Conservation (phyloP, 2,113 vertebrate species). For the Passerina amoena region DNA sequence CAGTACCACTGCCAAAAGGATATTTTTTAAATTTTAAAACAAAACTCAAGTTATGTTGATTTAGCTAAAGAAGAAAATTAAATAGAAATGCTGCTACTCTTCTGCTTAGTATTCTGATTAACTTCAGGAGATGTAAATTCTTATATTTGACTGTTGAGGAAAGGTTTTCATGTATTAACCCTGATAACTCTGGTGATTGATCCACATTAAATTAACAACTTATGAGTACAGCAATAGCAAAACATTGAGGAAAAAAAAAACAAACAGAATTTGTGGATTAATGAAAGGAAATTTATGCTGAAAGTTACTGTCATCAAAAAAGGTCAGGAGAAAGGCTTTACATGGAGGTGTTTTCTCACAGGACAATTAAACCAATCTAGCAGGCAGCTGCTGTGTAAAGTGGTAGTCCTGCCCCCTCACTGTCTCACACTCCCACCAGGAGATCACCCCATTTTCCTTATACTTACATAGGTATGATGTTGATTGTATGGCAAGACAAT, state of each 20-base stretch:
- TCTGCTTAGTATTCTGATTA: not conserved
- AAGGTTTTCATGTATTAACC: not conserved
- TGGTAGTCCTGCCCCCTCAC: not conserved
- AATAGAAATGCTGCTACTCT: not conserved
- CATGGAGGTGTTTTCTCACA: not conserved
- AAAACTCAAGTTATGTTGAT: not conserved
- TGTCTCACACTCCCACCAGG: not conserved
- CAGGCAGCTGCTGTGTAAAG: not conserved
- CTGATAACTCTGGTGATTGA: not conserved
- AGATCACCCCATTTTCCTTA: not conserved
- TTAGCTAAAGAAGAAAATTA: not conserved
- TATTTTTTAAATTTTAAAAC: not conserved
- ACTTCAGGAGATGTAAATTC: not conserved
- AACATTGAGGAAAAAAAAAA: not conserved
- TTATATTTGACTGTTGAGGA: not conserved
- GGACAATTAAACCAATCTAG: not conserved
- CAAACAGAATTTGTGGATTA: not conserved
- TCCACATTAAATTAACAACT: not conserved
- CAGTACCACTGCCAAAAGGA: not conserved
- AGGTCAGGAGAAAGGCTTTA: not conserved
- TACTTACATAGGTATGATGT: not conserved
- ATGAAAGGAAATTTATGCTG: not conserved
- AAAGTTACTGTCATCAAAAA: not conserved
- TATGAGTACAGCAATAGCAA: not conserved
- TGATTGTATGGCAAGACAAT: not conserved